Conservation (phyloP, 2,797 vertebrate species). For the Myripristis jacobus region DNA sequence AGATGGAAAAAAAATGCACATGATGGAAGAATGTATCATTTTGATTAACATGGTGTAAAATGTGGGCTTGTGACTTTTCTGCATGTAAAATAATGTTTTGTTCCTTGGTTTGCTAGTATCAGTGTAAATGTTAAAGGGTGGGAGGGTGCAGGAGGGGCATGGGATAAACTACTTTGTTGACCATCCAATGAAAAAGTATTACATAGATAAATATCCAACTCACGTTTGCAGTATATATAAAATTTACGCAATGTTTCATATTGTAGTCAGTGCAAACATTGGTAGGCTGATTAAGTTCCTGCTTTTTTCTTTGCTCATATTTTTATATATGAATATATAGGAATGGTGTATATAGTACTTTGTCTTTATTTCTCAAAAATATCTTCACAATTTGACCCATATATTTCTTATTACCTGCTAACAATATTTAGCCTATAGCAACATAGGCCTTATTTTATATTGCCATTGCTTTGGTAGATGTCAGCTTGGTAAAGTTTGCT, state of each 20-base stretch:
- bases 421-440: conserved; percentile 48
- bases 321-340: conserved; percentile 40
- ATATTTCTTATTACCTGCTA: conserved; percentile 40
- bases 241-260: conserved; percentile 33
- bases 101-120: conserved; percentile 9
- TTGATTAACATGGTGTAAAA: conserved; percentile 48
- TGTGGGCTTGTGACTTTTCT: conserved; percentile 29
- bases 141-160: neutral
- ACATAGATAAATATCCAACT: conserved; percentile 17
- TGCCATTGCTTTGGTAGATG: conserved; percentile 44
- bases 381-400: conserved; percentile 14
- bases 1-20: conserved; percentile 26
- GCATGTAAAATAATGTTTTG: conserved; percentile 32
- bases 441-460: conserved; percentile 49
- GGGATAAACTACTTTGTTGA: conserved; percentile 13
- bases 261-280: conserved; percentile 38
- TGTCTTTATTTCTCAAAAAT: conserved; percentile 44
- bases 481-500: neutral
- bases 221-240: conserved; percentile 18
- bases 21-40: conserved; percentile 15
- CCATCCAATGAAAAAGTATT: conserved; percentile 35
- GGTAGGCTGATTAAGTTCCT: conserved; percentile 28
- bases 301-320: conserved; percentile 18
- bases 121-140: conserved; percentile 36
- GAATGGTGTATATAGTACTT: conserved; percentile 33